Evolutionary conservation across 2,888 invertebrate genomes (phyloP).

Genomic region (Bursaphelenchus okinawaensis): DNA sequence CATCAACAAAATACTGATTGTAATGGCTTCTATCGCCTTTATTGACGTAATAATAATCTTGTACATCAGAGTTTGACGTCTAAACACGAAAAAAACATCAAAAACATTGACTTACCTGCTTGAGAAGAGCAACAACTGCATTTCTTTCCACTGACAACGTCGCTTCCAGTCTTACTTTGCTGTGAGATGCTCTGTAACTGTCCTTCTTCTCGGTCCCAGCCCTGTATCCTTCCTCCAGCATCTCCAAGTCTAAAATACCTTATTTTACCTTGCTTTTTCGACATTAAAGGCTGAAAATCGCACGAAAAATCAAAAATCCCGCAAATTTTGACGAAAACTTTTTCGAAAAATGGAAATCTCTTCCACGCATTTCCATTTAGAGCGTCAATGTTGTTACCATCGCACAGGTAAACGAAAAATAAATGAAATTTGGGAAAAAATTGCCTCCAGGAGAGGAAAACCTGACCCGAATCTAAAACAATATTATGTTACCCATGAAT

Average conservation of each 20-base stretch:
- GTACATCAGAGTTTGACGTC: too few species aligned
- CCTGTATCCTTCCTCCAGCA: not conserved
- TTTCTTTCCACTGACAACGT: conserved; percentile 44
- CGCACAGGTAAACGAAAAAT: not conserved
- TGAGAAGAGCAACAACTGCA: conserved; percentile 45
- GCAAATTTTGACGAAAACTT: not conserved
- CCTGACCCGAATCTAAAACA: not conserved
- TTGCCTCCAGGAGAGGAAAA: not conserved
- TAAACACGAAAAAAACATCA: conserved; percentile 10
- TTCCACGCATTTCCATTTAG: not conserved
- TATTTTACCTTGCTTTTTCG: too few species aligned
- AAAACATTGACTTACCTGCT: conserved; percentile 34
- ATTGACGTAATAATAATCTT: not conserved
- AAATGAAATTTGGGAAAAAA: not conserved
- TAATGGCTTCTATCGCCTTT: too few species aligned
- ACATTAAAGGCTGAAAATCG: not conserved
- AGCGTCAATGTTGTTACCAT: not conserved
- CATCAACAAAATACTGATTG: too few species aligned
- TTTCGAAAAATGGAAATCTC: not conserved
- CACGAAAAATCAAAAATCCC: not conserved
- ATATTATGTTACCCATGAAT: not conserved
- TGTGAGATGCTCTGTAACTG: not conserved
- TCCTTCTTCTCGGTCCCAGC: too few species aligned
- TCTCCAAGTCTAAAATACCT: not conserved
- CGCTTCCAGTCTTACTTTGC: not conserved